These are phyloP conservation scores for Dasypus novemcinctus DNA, from an alignment of 2,113 vertebrate species.

Conservation along the genomic window DNA sequence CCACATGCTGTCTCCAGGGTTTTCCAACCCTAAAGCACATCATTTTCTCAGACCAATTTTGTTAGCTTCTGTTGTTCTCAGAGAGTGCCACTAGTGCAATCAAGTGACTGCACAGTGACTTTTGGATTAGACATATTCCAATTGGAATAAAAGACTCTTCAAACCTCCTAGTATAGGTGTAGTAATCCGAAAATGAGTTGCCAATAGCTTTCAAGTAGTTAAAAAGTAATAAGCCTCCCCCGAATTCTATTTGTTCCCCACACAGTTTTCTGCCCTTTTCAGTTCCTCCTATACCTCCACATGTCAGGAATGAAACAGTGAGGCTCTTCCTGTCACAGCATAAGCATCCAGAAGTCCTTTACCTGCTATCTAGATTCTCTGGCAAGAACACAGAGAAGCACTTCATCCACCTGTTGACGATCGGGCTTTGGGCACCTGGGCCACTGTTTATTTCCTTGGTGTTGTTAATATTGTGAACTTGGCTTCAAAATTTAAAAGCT, in stretches of 20 bases:
- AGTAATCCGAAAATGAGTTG: constrained; percentile 75
- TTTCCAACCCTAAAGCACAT: not conserved
- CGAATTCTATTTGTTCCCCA: not conserved
- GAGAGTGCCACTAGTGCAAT: not conserved
- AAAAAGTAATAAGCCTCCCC: not conserved
- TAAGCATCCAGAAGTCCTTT: not conserved
- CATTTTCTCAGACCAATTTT: constrained; percentile 34
- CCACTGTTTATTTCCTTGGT: not conserved
- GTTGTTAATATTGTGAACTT: not conserved
- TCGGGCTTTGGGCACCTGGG: not conserved
- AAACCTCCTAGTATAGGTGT: constrained; percentile 69
- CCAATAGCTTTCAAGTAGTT: constrained; percentile 44
- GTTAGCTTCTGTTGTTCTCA: not conserved
- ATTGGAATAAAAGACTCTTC: constrained; percentile 35
- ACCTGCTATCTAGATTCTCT: not conserved
- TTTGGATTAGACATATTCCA: constrained; percentile 66
- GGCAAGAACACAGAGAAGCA: not conserved
- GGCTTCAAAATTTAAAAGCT: not conserved
- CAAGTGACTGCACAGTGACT: constrained; percentile 45
- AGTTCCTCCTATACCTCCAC: not conserved
- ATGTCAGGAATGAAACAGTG: not conserved
- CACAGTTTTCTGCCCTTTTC: not conserved
- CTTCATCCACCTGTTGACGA: not conserved
- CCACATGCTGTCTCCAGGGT: not conserved
- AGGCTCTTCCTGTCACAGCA: not conserved